phyloP scores from a whole-genome alignment of 2,113 vertebrate genomes.

The Gambusia affinis region DNA sequence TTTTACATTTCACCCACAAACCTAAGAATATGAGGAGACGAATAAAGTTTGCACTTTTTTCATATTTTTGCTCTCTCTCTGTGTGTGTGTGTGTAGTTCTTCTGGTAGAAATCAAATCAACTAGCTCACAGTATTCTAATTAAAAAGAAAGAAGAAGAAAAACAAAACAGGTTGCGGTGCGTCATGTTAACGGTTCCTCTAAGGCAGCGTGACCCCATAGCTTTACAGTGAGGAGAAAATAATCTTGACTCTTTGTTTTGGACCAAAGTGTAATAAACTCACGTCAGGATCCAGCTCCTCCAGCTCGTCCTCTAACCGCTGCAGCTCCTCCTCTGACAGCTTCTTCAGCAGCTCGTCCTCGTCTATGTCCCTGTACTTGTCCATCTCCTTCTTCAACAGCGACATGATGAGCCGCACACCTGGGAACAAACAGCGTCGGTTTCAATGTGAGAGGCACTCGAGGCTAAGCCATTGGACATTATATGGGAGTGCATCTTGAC shows the following conservation, averaged over 20 bases:
- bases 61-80: background rate
- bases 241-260: slow-evolving; percentile 21
- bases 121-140: background rate
- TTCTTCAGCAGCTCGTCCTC: slow-evolving; percentile 95
- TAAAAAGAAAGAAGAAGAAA: background rate
- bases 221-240: slow-evolving; percentile 26
- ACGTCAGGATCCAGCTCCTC: slow-evolving; percentile 97
- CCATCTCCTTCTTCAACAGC: slow-evolving; percentile 87
- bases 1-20: background rate
- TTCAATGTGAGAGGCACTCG: background rate
- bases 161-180: background rate
- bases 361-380: slow-evolving; percentile 96
- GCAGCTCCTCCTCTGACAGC: slow-evolving; percentile 92
- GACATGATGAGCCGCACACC: slow-evolving; percentile 82
- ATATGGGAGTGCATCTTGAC: background rate
- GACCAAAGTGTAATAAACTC: slow-evolving; percentile 65
- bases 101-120: slow-evolving; percentile 2
- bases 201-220: slow-evolving; percentile 20
- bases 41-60: too few relatives aligned
- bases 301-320: slow-evolving; percentile 91
- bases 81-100: background rate
- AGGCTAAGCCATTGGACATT: background rate
- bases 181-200: background rate
- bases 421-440: background rate
- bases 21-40: background rate